Conservation (phyloP, 2,113 vertebrate genomes). For the Falco punctatus region DNA sequence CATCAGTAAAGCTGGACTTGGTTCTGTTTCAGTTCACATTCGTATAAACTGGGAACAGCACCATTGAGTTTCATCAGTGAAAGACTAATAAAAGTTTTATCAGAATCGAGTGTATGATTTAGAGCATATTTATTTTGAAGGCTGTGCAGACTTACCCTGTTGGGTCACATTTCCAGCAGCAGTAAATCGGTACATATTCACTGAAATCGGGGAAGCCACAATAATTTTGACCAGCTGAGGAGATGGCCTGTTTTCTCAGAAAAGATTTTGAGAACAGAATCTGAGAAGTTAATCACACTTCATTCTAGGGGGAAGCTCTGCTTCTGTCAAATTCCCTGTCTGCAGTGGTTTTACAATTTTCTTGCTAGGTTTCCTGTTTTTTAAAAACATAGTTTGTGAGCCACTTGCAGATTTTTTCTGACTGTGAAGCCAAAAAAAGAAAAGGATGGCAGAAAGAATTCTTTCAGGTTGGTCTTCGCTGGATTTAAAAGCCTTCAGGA, state of each 20-base stretch:
- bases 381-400: background rate
- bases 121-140: background rate
- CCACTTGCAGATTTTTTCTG: slow-evolving; percentile 31
- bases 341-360: background rate
- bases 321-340: background rate
- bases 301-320: background rate
- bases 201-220: background rate
- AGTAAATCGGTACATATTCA: background rate
- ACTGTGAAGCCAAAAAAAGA: background rate
- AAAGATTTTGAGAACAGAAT: background rate
- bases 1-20: background rate
- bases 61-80: background rate
- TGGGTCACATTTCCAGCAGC: background rate
- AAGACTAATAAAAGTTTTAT: background rate
- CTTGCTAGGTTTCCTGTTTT: background rate
- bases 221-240: background rate
- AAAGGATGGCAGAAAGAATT: slow-evolving; percentile 29
- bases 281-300: background rate
- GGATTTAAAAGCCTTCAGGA: slow-evolving; percentile 70
- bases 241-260: background rate
- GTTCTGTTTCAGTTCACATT: background rate
- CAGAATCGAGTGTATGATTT: background rate
- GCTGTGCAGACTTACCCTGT: background rate
- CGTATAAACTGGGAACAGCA: background rate
- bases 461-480: slow-evolving; percentile 37